Evolutionary conservation across 2,113 vertebrate species (phyloP).

Genomic region (Elanus axillaris): DNA sequence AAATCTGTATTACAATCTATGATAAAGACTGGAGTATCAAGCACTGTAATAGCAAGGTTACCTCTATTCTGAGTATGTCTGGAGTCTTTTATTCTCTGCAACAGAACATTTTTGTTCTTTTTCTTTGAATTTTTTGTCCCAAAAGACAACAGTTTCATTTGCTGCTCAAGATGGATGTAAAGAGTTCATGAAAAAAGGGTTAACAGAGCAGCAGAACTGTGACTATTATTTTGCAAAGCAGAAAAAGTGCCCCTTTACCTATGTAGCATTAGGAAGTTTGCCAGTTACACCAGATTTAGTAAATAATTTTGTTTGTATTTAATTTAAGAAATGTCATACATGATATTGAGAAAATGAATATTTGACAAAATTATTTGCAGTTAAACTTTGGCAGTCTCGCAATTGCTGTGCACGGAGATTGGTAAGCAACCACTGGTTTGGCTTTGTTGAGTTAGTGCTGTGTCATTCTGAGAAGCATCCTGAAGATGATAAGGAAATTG

Average conservation of each 20-base stretch:
- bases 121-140: neutral
- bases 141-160: neutral
- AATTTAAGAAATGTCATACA: neutral
- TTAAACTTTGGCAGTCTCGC: conserved; percentile 34
- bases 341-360: conserved; percentile 28
- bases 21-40: neutral
- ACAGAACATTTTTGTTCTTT: neutral
- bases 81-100: neutral
- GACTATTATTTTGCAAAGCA: neutral
- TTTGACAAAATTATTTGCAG: conserved; percentile 61
- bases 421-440: conserved; percentile 58
- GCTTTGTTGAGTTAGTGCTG: conserved; percentile 53
- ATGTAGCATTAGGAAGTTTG: neutral
- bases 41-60: neutral
- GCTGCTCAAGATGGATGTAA: neutral
- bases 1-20: neutral
- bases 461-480: conserved; percentile 20
- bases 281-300: neutral
- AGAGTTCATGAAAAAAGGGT: neutral
- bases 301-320: neutral
- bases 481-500: neutral
- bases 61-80: neutral
- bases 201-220: neutral
- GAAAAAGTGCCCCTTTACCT: neutral
- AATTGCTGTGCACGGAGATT: neutral